Conservation (phyloP, 2,113 vertebrate species). For the Leptocoma aspasia region DNA sequence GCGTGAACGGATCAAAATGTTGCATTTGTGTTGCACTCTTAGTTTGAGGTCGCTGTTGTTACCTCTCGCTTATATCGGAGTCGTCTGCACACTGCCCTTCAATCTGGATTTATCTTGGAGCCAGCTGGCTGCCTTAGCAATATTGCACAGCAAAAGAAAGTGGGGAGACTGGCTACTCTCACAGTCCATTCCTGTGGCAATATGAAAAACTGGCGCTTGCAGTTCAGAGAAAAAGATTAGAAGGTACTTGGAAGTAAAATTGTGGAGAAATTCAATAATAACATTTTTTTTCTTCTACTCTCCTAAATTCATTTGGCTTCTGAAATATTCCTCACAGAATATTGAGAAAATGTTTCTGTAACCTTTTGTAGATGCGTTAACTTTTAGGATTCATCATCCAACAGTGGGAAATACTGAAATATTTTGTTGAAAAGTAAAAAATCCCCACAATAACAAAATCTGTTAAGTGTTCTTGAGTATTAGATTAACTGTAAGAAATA, state of each 20-base stretch:
- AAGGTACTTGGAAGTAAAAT: background rate
- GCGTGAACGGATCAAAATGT: background rate
- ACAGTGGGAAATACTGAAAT: background rate
- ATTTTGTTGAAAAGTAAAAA: background rate
- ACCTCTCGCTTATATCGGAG: background rate
- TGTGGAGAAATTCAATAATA: background rate
- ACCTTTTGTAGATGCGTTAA: background rate
- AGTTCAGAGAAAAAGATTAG: background rate
- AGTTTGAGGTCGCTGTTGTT: background rate
- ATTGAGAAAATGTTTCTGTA: background rate
- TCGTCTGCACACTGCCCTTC: fast-evolving
- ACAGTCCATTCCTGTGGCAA: background rate
- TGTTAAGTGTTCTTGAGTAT: background rate
- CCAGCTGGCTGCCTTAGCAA: background rate
- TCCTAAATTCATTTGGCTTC: background rate
- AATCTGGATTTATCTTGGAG: background rate
- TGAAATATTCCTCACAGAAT: background rate
- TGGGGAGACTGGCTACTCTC: background rate
- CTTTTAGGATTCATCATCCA: background rate
- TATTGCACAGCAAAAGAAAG: background rate
- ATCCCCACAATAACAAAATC: background rate
- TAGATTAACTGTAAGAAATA: background rate
- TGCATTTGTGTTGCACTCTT: background rate
- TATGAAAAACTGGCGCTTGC: background rate
- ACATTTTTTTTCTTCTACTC: background rate